Conservation (phyloP, 2,113 vertebrate species). For the Callorhinus ursinus region DNA sequence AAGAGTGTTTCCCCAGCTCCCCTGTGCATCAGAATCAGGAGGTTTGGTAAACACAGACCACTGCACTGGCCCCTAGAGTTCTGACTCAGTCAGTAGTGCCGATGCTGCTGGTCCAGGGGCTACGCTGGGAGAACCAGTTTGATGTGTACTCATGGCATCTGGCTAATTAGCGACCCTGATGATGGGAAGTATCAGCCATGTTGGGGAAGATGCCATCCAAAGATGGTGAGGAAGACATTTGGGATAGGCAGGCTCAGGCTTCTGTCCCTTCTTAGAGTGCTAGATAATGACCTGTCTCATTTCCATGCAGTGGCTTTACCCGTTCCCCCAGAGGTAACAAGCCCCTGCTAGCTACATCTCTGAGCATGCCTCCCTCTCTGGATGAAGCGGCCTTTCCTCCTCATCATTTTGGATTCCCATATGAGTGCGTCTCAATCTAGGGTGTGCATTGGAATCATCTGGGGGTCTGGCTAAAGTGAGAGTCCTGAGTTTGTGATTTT, state of each 20-base stretch:
- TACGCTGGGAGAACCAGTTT: not conserved
- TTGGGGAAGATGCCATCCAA: not conserved
- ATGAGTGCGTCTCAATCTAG: not conserved
- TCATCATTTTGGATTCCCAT: not conserved
- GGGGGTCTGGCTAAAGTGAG: not conserved
- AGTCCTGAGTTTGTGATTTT: not conserved
- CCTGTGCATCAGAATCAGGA: too few relatives aligned
- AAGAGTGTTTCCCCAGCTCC: not conserved
- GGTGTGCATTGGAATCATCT: not conserved
- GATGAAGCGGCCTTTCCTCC: not conserved
- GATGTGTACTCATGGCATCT: accelerated
- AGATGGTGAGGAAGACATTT: not conserved
- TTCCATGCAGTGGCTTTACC: not conserved
- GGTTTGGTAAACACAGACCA: not conserved
- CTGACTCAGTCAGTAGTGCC: too few relatives aligned
- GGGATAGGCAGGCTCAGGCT: too few relatives aligned
- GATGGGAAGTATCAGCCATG: not conserved
- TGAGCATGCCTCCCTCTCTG: not conserved
- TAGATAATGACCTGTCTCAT: accelerated
- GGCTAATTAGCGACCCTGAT: not conserved
- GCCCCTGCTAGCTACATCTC: not conserved
- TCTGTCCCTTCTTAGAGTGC: not conserved
- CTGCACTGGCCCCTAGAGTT: not conserved
- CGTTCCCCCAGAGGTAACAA: not conserved
- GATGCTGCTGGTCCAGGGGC: not conserved